These are phyloP conservation scores for Drosophila lacertosa DNA, from an alignment of 1,140 invertebrate genomes.

Conservation along the genomic window DNA sequence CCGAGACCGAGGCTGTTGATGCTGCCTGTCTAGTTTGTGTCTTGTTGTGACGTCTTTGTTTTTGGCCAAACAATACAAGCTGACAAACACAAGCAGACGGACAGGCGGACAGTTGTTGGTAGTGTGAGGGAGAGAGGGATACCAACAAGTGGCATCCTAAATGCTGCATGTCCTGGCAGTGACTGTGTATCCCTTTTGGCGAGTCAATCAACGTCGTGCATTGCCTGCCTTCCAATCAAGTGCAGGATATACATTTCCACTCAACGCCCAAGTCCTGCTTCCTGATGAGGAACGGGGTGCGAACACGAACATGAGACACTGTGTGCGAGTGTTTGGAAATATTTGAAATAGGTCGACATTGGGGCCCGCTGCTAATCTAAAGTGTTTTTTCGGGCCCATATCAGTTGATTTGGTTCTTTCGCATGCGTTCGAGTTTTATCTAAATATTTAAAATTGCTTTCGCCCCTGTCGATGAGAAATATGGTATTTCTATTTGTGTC, in stretches of 20 bases:
- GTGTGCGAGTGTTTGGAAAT: constrained; percentile 25
- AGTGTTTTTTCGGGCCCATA: constrained; percentile 60
- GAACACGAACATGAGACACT: constrained; percentile 3
- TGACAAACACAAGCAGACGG: constrained; percentile 21
- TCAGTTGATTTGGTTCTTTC: constrained; percentile 70
- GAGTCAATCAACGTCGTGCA: constrained; percentile 71
- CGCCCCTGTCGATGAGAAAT: constrained; percentile 47
- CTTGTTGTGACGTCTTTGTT: constrained; percentile 76
- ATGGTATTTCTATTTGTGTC: constrained; percentile 52
- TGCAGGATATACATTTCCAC: constrained; percentile 41
- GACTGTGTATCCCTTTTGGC: constrained; percentile 54
- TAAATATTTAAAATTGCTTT: constrained; percentile 79
- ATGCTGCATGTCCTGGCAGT: constrained; percentile 43
- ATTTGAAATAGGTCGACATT: constrained; percentile 65
- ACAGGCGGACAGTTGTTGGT: not conserved
- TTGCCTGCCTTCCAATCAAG: constrained; percentile 41
- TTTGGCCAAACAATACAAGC: constrained; percentile 61
- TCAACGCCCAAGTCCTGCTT: constrained; percentile 5
- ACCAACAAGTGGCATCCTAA: constrained; percentile 45
- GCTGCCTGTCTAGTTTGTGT: constrained; percentile 64
- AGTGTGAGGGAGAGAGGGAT: constrained; percentile 2
- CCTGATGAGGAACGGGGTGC: not conserved
- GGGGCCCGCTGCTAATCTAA: constrained; percentile 61
- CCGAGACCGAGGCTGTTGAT: constrained; percentile 12
- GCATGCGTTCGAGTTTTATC: constrained; percentile 67